Conservation (phyloP, 1,140 invertebrate species). For the Pectinophora gossypiella region DNA sequence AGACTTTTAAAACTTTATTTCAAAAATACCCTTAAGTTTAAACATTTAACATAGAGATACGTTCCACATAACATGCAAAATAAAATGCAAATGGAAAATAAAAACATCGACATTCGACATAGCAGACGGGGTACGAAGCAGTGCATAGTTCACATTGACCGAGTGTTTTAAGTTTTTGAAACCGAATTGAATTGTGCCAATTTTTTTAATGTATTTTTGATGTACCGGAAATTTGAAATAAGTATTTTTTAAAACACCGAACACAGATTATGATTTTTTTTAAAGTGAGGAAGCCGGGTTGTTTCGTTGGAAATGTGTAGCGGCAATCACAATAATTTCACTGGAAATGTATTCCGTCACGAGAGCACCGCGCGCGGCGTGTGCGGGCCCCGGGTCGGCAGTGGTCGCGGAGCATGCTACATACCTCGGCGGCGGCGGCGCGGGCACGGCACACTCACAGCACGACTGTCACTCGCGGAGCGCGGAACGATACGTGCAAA, state of each 20-base stretch:
- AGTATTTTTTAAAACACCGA: neutral
- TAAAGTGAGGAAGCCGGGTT: neutral
- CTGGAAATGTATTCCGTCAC: neutral
- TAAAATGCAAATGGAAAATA: neutral
- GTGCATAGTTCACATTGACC: neutral
- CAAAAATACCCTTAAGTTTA: too few species aligned
- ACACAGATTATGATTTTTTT: neutral
- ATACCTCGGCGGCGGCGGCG: slow-evolving; percentile 20
- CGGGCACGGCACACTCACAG: slow-evolving; percentile 52
- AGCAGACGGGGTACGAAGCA: neutral
- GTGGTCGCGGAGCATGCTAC: slow-evolving; percentile 43
- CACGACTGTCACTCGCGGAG: slow-evolving; percentile 65
- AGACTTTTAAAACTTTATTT: neutral
- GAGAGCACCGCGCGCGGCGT: neutral
- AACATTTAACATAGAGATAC: neutral
- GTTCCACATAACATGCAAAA: neutral
- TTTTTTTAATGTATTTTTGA: too few species aligned
- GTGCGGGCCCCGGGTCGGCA: neutral
- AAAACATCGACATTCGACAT: neutral
- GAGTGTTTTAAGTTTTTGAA: neutral
- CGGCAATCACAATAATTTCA: neutral
- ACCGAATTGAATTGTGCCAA: neutral
- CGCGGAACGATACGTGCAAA: slow-evolving; percentile 55
- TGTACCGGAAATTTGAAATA: too few species aligned
- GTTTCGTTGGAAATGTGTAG: neutral